Percentiles rank a stretch among this genome's conserved stretches.
These are phyloP conservation scores for Heterodera filipjevi DNA, from an alignment of 2,888 invertebrate species.

Conservation along the genomic window DNA sequence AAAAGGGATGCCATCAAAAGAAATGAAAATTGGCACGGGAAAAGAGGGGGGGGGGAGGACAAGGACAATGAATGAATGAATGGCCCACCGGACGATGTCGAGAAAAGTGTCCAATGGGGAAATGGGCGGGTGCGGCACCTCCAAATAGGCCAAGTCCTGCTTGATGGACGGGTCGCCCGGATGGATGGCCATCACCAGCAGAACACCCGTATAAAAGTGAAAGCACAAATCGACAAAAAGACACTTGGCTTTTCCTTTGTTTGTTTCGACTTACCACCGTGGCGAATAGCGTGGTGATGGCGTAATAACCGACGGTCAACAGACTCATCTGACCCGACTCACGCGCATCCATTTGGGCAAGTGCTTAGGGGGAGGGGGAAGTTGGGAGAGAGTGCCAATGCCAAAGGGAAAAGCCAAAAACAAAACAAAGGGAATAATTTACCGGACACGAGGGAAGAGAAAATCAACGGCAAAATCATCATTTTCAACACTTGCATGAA, in stretches of 20 bases:
- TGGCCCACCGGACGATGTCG: slow-evolving; percentile 81
- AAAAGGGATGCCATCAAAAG: slow-evolving; percentile 6
- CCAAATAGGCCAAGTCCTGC: slow-evolving; percentile 41
- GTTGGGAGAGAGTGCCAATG: neutral
- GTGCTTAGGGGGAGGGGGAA: slow-evolving; percentile 45
- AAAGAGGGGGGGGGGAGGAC: neutral
- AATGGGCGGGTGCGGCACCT: slow-evolving; percentile 53
- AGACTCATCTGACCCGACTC: slow-evolving; percentile 70
- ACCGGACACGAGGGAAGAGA: slow-evolving; percentile 81
- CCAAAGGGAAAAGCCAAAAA: too few relatives aligned
- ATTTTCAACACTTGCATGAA: slow-evolving; percentile 85
- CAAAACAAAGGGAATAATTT: slow-evolving; percentile 48
- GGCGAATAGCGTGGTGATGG: slow-evolving; percentile 73
- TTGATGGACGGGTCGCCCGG: slow-evolving; percentile 71
- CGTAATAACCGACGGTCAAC: slow-evolving; percentile 73
- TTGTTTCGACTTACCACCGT: slow-evolving; percentile 68
- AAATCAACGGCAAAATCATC: slow-evolving; percentile 85
- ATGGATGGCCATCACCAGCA: slow-evolving; percentile 73
- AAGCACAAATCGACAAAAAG: neutral
- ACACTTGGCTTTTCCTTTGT: neutral
- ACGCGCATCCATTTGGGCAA: slow-evolving; percentile 64
- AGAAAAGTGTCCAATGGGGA: slow-evolving; percentile 78
- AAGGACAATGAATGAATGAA: neutral
- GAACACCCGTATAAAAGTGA: slow-evolving; percentile 69
- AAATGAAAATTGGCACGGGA: neutral